Evolutionary conservation across 2,113 vertebrate species (phyloP).

Genomic region (Hystrix brachyura): DNA sequence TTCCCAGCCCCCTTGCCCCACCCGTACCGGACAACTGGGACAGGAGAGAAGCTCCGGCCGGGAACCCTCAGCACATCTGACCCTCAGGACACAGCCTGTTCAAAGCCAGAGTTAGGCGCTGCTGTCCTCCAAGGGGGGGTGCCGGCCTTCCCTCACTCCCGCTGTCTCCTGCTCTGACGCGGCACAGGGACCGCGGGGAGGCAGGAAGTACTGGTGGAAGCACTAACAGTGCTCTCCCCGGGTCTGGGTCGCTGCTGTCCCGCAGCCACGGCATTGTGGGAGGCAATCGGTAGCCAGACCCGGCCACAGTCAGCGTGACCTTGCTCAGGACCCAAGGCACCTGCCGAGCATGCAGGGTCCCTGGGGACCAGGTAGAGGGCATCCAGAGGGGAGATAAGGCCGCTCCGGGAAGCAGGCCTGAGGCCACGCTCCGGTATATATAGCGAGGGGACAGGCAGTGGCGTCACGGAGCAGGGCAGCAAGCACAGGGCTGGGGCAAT

Average conservation of each 20-base stretch:
- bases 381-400: not conserved
- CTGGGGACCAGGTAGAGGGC: not conserved
- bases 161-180: not conserved
- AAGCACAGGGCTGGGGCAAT: not conserved
- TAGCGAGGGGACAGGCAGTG: not conserved
- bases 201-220: not conserved
- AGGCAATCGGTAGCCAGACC: not conserved
- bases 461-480: not conserved
- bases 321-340: not conserved
- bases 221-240: not conserved
- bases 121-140: not conserved
- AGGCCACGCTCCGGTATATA: rapidly evolving
- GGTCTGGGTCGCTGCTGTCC: not conserved
- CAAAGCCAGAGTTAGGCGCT: not conserved
- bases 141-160: too few species aligned
- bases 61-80: not conserved
- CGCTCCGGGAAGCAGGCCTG: not conserved
- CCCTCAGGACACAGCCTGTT: not conserved
- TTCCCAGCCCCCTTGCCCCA: not conserved
- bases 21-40: too few species aligned
- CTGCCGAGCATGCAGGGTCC: not conserved
- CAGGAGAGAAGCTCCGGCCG: not conserved
- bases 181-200: not conserved
- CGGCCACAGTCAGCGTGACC: too few species aligned
- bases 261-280: not conserved